Percentiles rank a stretch among this genome's conserved stretches.
These are phyloP conservation scores for Caenorhabditis uteleia DNA, from an alignment of 2,888 invertebrate genomes.

Conservation along the genomic window DNA sequence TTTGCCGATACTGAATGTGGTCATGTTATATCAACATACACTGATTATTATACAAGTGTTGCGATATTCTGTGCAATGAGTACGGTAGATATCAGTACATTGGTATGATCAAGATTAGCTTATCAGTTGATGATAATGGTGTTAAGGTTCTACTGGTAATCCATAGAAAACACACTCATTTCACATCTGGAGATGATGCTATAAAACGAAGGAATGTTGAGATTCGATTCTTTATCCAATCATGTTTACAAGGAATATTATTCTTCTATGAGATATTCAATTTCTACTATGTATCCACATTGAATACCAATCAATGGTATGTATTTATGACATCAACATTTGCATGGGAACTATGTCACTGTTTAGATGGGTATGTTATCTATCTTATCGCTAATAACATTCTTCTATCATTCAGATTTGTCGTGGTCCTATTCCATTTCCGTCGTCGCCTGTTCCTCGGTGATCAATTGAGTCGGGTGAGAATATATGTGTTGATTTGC, in stretches of 20 bases:
- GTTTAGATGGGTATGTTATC: slow-evolving; percentile 42
- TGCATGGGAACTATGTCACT: slow-evolving; percentile 48
- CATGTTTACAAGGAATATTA: slow-evolving; percentile 40
- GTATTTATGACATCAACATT: slow-evolving; percentile 44
- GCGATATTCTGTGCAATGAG: slow-evolving; percentile 35
- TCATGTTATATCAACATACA: slow-evolving; percentile 38
- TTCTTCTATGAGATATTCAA: slow-evolving; percentile 51
- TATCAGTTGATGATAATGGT: not conserved
- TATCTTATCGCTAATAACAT: not conserved
- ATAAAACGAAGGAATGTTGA: slow-evolving; percentile 30
- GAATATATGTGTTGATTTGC: too few relatives aligned
- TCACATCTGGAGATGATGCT: slow-evolving; percentile 13
- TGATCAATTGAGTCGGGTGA: slow-evolving; percentile 8
- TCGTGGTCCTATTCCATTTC: slow-evolving; percentile 42
- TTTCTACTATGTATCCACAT: slow-evolving; percentile 42
- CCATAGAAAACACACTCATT: slow-evolving; percentile 25
- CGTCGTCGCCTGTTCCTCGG: slow-evolving; percentile 25
- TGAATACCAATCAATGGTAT: slow-evolving; percentile 34
- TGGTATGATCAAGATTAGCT: slow-evolving; percentile 4
- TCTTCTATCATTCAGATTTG: slow-evolving; percentile 30
- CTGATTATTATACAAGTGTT: slow-evolving; percentile 47
- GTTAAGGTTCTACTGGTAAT: slow-evolving; percentile 22
- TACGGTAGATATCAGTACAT: slow-evolving; percentile 37
- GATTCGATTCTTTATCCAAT: slow-evolving; percentile 45
- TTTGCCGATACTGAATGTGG: slow-evolving; percentile 45